These are phyloP conservation scores for Acrossocheilus fasciatus DNA, from an alignment of 2,797 vertebrate genomes.

Conservation along the genomic window DNA sequence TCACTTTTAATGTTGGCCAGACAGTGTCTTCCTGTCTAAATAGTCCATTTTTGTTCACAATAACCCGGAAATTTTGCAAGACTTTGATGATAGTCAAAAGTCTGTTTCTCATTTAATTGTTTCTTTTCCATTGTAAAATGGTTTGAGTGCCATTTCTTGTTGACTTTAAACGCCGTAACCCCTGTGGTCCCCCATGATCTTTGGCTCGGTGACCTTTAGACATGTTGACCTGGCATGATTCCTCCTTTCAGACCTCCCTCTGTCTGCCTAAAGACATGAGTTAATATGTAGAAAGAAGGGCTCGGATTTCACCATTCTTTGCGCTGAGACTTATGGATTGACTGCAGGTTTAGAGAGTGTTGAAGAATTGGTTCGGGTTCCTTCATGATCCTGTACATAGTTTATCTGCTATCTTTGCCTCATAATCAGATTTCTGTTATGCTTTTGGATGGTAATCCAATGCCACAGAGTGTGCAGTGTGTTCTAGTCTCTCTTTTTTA, in stretches of 20 bases:
- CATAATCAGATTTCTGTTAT: neutral
- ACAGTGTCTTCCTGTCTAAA: neutral
- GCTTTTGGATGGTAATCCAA: neutral
- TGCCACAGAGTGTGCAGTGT: neutral
- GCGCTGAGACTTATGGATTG: neutral
- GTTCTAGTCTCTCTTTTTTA: neutral
- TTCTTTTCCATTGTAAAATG: neutral
- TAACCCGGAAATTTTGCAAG: neutral
- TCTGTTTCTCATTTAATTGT: neutral
- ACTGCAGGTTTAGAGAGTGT: neutral
- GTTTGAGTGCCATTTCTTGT: neutral
- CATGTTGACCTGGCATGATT: constrained; percentile 57
- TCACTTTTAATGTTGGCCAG: neutral
- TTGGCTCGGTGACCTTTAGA: constrained; percentile 60
- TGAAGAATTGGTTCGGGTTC: too few species aligned
- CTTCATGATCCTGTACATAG: neutral
- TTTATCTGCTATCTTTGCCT: neutral
- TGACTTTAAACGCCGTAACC: neutral
- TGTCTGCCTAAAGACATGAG: constrained; percentile 9
- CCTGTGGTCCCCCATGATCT: neutral
- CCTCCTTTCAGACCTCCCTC: constrained; percentile 21
- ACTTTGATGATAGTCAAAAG: neutral
- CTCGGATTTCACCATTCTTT: constrained; percentile 18
- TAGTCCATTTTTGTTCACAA: neutral
- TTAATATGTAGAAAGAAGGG: neutral